Evolutionary conservation across 1,140 invertebrate species (phyloP), one percentile per base, ranked within the genome.

Genomic region (Halesus radiatus): DNA sequence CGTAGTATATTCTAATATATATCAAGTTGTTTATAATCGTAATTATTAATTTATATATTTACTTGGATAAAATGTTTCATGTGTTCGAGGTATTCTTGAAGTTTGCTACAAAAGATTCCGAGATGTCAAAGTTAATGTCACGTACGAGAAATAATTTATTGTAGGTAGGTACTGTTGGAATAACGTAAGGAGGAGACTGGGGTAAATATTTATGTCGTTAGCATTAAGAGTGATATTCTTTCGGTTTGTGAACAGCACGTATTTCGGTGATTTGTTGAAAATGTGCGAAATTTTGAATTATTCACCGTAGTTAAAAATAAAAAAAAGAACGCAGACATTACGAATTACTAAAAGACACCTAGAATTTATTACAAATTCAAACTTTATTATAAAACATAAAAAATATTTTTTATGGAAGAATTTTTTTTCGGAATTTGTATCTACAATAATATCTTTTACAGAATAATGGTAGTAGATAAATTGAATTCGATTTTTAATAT

Each of bases 111-210:
- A 78, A 78, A 68, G 45, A 68, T 37, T 23, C 50, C 3, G 52
- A 70, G 64, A 54, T 29, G 64, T 60, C 73, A 72, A 72, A 72
- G 18, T 20, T 22, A 72, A 56, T 78, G 76, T 78, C 76, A 78
- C 76, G 62, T 68, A 78, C 8, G 37, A 58, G 32, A 75, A 75
- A 74, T 26, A 16, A 74, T 74, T 18, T 53, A 53, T 22, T 72
- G 13, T 18, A 68, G 22, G 26, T 37, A 68, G 37, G 64, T 32
- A 68, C 64, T 45, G 10, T 50, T 50, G 18, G 20, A 54, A 20
- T 54, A n/a, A 6, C 7, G 16, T 1, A 3, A 54, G 16, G 18
- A n/a, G 53, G 53, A 54, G 18, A n/a, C 53, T n/a, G 3, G 16
- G 16, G 16, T 54, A 20, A 54, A 54, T 54, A 16, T n/a, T n/a